Conservation (phyloP, 2,888 invertebrate genomes). For the Campoplex capitator region DNA sequence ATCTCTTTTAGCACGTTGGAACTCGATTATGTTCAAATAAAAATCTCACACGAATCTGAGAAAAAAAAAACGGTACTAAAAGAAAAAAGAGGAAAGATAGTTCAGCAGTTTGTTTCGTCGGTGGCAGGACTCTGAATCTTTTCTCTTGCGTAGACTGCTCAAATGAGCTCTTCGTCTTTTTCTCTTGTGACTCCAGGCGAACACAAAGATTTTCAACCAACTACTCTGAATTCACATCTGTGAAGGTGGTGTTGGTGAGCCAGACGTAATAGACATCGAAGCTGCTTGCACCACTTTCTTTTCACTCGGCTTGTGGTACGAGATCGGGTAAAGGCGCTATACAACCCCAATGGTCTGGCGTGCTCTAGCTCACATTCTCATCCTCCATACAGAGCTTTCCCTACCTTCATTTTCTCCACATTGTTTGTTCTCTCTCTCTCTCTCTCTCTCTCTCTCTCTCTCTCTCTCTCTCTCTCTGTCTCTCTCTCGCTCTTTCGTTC, state of each 20-base stretch:
- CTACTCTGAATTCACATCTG: conserved; percentile 37
- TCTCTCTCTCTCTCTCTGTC: background rate
- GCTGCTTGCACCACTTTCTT: conserved; percentile 54
- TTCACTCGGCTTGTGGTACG: conserved; percentile 41
- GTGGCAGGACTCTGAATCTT: conserved; percentile 34
- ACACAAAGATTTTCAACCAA: conserved; percentile 60
- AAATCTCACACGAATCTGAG: conserved; percentile 77
- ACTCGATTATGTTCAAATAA: conserved; percentile 82
- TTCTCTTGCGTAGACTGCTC: conserved; percentile 33
- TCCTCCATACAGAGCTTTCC: conserved; percentile 1
- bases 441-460: conserved; percentile 9
- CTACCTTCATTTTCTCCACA: background rate
- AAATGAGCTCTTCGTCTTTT: conserved; percentile 61
- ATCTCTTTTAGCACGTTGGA: conserved; percentile 64
- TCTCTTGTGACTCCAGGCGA: conserved; percentile 36
- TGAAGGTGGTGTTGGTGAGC: conserved; percentile 30
- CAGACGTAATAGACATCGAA: conserved; percentile 65
- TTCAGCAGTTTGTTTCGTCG: conserved; percentile 82
- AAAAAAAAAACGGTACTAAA: conserved; percentile 67
- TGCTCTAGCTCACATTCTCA: conserved; percentile 42
- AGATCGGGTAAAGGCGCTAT: conserved; percentile 25
- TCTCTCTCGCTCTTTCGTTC: conserved; percentile 20
- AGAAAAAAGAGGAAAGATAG: conserved; percentile 69
- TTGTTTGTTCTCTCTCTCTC: background rate
- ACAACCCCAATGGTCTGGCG: conserved; percentile 21